Conservation (phyloP, 1,140 invertebrate genomes). For the Nasonia longicornis region DNA sequence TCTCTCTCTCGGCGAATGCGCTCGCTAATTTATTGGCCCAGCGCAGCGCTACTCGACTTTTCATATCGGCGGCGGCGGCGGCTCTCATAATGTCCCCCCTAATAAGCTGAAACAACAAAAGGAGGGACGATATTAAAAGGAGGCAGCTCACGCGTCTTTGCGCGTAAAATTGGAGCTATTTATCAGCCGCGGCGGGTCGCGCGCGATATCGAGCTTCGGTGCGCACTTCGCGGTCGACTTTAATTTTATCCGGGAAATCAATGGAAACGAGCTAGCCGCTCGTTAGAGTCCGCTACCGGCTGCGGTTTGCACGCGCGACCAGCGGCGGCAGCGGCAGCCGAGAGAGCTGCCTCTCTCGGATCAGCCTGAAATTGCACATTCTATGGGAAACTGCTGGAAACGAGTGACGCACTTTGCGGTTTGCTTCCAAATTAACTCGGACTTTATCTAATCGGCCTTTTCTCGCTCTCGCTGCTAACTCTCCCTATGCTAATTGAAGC, state of each 20-base stretch:
- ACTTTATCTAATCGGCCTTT: constrained; percentile 24
- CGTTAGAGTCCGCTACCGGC: constrained; percentile 34
- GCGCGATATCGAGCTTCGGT: constrained; percentile 6
- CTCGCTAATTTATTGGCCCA: constrained; percentile 30
- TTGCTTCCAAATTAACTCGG: constrained; percentile 44
- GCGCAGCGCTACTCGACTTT: constrained; percentile 12
- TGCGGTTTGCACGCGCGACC: constrained; percentile 27
- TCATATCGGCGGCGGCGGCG: neutral
- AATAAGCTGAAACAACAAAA: constrained; percentile 15
- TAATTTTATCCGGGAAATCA: constrained; percentile 43
- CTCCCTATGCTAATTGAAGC: neutral
- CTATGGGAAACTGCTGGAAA: constrained; percentile 26
- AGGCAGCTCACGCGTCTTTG: neutral
- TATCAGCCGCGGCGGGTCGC: constrained; percentile 7
- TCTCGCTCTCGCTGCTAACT: neutral
- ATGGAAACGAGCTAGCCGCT: constrained; percentile 36
- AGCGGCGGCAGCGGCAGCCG: neutral
- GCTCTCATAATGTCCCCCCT: constrained; percentile 27
- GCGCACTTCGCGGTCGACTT: constrained; percentile 37
- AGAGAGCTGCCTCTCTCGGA: neutral
- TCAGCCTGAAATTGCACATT: constrained; percentile 38
- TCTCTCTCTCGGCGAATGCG: neutral
- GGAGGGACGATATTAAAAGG: neutral
- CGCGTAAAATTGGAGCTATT: constrained; percentile 37
- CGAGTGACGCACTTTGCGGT: constrained; percentile 38